These are phyloP conservation scores for Cecidostiba fungosa DNA, from an alignment of 2,888 invertebrate genomes.

Conservation along the genomic window DNA sequence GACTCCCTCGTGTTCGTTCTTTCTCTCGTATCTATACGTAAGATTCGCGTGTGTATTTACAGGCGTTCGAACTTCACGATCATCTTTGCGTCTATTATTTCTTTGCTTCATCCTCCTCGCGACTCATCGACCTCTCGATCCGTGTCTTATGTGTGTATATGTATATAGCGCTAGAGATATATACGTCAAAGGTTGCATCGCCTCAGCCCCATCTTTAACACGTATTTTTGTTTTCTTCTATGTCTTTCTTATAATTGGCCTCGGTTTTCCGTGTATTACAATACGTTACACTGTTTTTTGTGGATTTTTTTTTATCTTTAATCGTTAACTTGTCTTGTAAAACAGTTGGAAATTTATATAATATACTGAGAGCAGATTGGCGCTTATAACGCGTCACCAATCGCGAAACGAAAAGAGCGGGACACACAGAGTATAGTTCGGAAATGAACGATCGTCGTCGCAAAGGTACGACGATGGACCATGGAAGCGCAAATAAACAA, in stretches of 20 bases:
- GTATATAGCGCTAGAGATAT: slow-evolving; percentile 27
- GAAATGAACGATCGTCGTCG: slow-evolving; percentile 7
- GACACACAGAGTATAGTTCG: slow-evolving; percentile 2
- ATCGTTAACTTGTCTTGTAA: slow-evolving; percentile 25
- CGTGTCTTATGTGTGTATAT: not conserved
- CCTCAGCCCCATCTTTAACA: not conserved
- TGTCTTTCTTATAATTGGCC: slow-evolving; percentile 41
- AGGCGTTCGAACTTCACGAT: slow-evolving; percentile 28
- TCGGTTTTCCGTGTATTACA: slow-evolving; percentile 18
- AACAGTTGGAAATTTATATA: slow-evolving; percentile 10
- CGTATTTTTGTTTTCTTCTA: not conserved
- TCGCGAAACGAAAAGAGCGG: not conserved
- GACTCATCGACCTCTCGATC: not conserved
- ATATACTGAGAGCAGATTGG: slow-evolving; percentile 12
- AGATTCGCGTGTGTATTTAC: slow-evolving; percentile 50
- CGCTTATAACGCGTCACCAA: slow-evolving; percentile 22
- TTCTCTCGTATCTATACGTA: not conserved
- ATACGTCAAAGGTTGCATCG: slow-evolving; percentile 1
- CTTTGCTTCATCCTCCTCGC: not conserved
- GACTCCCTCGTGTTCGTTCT: too few species aligned
- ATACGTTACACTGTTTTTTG: slow-evolving; percentile 33
- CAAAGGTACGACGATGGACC: not conserved
- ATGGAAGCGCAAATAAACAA: slow-evolving; percentile 52
- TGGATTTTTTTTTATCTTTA: slow-evolving; percentile 18
- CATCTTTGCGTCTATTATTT: not conserved